A percentile compares a stretch with the other conserved stretches of the same genome.
Evolutionary conservation across 2,797 vertebrate genomes (phyloP).

Genomic region (Ctenosaura bakeri): DNA sequence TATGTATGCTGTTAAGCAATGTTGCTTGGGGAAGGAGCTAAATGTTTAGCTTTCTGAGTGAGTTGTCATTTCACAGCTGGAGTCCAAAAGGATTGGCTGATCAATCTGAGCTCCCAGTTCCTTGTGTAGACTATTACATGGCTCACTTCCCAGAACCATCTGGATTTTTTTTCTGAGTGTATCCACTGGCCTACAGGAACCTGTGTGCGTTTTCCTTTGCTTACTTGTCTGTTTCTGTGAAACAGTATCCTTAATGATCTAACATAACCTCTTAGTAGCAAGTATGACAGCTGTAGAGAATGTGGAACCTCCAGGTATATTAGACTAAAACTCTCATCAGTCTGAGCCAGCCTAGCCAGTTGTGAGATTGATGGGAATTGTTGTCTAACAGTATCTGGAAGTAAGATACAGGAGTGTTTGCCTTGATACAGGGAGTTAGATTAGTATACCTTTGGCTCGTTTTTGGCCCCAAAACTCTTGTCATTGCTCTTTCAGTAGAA

Average conservation of each 20-base stretch:
- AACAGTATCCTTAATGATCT: background rate
- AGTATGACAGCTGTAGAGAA: background rate
- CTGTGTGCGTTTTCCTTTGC: background rate
- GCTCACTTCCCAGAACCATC: background rate
- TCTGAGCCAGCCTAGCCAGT: background rate
- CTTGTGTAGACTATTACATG: background rate
- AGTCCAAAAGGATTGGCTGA: background rate
- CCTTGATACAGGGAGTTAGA: background rate
- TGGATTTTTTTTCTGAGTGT: background rate
- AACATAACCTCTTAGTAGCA: background rate
- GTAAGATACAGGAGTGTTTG: background rate
- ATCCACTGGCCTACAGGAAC: background rate
- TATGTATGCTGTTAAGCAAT: background rate
- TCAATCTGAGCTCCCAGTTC: background rate
- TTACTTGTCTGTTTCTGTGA: background rate
- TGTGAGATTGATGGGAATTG: background rate
- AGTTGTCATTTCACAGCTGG: background rate
- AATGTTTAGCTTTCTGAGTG: slow-evolving; percentile 11
- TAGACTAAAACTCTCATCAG: background rate
- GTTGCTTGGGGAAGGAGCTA: background rate
- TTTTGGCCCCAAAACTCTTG: background rate
- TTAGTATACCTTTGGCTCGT: background rate
- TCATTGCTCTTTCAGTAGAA: background rate
- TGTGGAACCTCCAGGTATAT: background rate
- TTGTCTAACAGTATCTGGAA: background rate